These are phyloP conservation scores for Nesoenas mayeri DNA, from an alignment of 2,113 vertebrate species.

Conservation along the genomic window DNA sequence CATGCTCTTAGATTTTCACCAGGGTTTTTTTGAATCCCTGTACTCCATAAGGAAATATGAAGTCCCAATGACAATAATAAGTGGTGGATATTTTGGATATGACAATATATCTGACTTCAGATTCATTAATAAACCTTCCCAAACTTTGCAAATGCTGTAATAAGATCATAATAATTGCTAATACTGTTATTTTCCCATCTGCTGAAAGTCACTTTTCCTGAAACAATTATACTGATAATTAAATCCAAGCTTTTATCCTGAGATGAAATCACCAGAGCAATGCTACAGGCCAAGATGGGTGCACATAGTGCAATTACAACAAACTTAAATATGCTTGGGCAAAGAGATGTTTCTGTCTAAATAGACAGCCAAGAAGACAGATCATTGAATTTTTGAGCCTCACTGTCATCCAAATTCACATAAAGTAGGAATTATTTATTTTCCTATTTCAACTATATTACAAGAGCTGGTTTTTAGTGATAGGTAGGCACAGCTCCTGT, in stretches of 20 bases:
- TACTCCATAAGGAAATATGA: not conserved
- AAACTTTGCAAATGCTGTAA: not conserved
- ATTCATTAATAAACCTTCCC: not conserved
- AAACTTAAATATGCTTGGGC: not conserved
- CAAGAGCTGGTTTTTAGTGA: not conserved
- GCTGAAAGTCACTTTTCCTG: not conserved
- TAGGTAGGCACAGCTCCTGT: not conserved
- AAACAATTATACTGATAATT: not conserved
- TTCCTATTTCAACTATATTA: not conserved
- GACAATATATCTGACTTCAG: not conserved
- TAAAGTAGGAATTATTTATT: not conserved
- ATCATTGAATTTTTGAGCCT: not conserved
- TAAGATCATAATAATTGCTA: not conserved
- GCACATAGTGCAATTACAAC: not conserved
- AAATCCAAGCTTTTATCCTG: not conserved
- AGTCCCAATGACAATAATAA: not conserved
- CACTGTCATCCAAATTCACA: not conserved
- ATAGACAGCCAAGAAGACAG: not conserved
- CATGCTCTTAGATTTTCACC: fast-evolving
- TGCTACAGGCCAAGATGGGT: not conserved
- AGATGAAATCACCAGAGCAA: not conserved
- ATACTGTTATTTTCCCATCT: not conserved
- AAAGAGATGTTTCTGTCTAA: not conserved
- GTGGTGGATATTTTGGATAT: not conserved
- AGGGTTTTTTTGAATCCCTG: not conserved